Base-by-base conservation (phyloP, 2,797 vertebrate species). In the Choloepus didactylus region DNA sequence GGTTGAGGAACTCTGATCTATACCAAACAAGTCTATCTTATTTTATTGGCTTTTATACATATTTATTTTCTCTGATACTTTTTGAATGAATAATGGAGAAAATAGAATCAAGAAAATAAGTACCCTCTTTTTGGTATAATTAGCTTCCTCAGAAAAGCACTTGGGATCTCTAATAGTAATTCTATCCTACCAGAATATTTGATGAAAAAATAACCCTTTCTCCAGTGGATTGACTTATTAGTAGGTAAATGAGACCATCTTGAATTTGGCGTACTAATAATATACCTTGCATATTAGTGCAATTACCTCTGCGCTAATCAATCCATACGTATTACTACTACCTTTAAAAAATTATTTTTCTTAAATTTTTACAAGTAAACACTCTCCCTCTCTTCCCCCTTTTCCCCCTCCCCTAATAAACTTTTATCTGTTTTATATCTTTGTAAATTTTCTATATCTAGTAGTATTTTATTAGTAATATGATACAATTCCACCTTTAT, bases 181-280 rank as follows among this genome's bases (percentile, higher is more conserved):
- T n/a, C 27, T 67, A 75, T 51, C 10, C n/a, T 25, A 31, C 16
- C 16, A 67, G 25, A 49, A 11, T 67, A 11, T 66, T 49, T 38
- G 9, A 67, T 51, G 41, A 9, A 23, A 9, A 80, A 29, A 69
- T 12, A 31, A 25, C 4, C 9, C 49, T 11, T 81, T 89, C 16
- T 51, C 51, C 35, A 25, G 4, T 67, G 38, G 15, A 64, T 7
- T 18, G 6, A 6, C n/a, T n/a, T 60, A 29, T n/a, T 19, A 0
- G 19, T 66, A 11, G 5, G 16, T 59, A 31, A 46, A 31, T 4
- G 1, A 14, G 1, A 27, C 11, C 3, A 3, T 2, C 2, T 10
- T 25, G 31, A 72, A 14, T 11, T 6, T 2, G 73, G 8, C 25
- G 23, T 49, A 19, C 9, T 76, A 35, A 41, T 70, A 9, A 44